Base-by-base conservation (phyloP, 2,888 invertebrate genomes). In the Neoscelio sp. region DNA sequence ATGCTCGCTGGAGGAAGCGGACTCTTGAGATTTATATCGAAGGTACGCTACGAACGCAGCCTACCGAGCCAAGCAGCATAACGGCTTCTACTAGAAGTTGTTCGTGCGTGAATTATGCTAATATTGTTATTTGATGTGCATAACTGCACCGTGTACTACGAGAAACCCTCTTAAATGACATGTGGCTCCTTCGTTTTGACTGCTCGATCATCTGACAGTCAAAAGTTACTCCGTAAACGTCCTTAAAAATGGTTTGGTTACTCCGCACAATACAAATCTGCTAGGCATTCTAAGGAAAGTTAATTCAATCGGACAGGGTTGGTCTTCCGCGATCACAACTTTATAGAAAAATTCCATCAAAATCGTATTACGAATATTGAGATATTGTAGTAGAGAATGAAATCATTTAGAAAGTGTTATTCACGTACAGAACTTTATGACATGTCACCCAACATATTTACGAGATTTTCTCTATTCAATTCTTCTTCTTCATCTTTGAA, bases 1-100 rank as follows among this genome's bases (percentile, higher is more conserved):
- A 86, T 85, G 74, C 80, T 76, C 78, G 80, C 82, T 80, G 79
- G 80, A 86, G 86, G 86, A 86, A 85, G 84, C 83, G 73, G 82
- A 79, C 83, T 80, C 86, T 86, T 81, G 82, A 86, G 86, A 86
- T 86, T 85, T 83, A 84, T 86, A 85, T 85, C 84, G 85, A 81
- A 82, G 81, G 82, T 81, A 79, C 82, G 78, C 71, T 78, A 74
- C 80, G 81, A 83, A 82, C 81, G 78, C 82, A 82, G 80, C 82
- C 74, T 67, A 68, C 67, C 64, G 56, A 68, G 62, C 56, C 68
- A 52, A 74, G 78, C 68, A 74, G 71, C 74, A 71, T 83, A 85
- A 85, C 84, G 83, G 84, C 83, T 84, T 80, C 82, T 78, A 50
- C 78, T 73, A 68, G 64, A 65, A 82, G 80, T 84, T 82, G 77